phyloP scores from a whole-genome alignment of 2,797 vertebrate species.

The Neomorphus geoffroyi region DNA sequence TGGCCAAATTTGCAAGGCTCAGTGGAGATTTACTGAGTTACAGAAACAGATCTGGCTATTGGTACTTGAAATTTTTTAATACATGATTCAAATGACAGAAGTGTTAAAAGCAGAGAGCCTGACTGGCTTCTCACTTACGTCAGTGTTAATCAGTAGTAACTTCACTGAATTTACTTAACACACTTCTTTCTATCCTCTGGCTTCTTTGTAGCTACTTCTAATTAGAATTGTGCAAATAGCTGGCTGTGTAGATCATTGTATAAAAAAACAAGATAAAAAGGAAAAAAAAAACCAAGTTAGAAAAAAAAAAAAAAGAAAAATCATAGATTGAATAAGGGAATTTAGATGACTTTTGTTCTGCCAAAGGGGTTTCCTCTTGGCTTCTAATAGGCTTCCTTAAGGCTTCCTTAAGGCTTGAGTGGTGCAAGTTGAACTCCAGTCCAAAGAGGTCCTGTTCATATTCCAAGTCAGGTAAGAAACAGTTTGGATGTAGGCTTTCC shows the following conservation, averaged over 20 bases:
- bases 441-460: not conserved
- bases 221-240: not conserved
- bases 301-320: not conserved
- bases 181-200: not conserved
- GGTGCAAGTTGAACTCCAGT: not conserved
- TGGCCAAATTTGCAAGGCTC: not conserved
- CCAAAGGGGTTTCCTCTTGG: not conserved
- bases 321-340: not conserved
- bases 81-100: not conserved
- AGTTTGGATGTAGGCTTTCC: not conserved
- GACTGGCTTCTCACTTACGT: conserved; percentile 9
- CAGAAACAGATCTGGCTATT: not conserved
- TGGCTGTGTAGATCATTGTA: not conserved
- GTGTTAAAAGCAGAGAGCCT: not conserved
- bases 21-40: not conserved
- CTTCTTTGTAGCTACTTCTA: not conserved
- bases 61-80: not conserved
- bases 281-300: not conserved
- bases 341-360: not conserved
- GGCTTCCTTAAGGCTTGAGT: not conserved
- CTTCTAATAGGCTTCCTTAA: not conserved
- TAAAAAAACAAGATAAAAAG: not conserved
- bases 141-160: not conserved
- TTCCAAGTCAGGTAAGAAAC: not conserved
- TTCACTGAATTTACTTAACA: conserved; percentile 14